Percentiles rank a stretch among this genome's conserved stretches.
Evolutionary conservation across 37 sponge, comb jelly and placozoan genomes (phyloP).

Genomic region (Spongilla lacustris): DNA sequence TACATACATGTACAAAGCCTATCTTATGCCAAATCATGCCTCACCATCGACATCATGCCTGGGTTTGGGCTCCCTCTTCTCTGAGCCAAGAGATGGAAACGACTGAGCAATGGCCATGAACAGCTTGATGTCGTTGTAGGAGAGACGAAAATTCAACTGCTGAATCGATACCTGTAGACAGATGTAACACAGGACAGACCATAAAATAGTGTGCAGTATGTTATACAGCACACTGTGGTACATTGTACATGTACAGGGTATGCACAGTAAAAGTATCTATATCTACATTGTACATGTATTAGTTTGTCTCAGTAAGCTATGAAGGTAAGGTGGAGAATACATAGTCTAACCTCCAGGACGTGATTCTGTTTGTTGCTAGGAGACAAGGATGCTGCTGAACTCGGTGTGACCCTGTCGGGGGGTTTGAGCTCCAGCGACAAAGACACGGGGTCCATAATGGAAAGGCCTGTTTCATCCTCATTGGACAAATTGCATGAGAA

Average conservation of each 20-base stretch:
- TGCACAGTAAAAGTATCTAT: no score
- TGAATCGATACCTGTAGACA: slow-evolving; percentile 42
- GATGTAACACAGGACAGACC: neutral
- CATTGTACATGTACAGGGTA: neutral
- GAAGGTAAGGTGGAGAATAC: no score
- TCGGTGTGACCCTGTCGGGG: neutral
- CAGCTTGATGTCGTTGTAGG: slow-evolving; percentile 90
- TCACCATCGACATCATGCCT: slow-evolving; percentile 38
- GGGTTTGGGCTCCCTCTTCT: slow-evolving; percentile 6
- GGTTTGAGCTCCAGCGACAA: slow-evolving; percentile 79
- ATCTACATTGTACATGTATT: no score
- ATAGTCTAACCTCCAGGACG: slow-evolving; percentile 2
- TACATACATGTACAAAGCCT: neutral
- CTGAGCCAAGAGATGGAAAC: slow-evolving; percentile 28
- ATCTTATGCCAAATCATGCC: neutral
- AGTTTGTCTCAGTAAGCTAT: no score
- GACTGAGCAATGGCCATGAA: slow-evolving; percentile 85
- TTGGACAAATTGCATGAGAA: slow-evolving; percentile 91
- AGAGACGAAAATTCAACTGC: slow-evolving; percentile 73
- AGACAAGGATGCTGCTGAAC: neutral
- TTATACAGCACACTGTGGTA: no score
- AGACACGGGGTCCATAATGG: slow-evolving; percentile 92
- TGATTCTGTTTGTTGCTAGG: neutral
- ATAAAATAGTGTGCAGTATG: no score
- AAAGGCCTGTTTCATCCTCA: slow-evolving; percentile 94